Conservation (phyloP, 2,797 vertebrate species). For the Notolabrus celidotus region DNA sequence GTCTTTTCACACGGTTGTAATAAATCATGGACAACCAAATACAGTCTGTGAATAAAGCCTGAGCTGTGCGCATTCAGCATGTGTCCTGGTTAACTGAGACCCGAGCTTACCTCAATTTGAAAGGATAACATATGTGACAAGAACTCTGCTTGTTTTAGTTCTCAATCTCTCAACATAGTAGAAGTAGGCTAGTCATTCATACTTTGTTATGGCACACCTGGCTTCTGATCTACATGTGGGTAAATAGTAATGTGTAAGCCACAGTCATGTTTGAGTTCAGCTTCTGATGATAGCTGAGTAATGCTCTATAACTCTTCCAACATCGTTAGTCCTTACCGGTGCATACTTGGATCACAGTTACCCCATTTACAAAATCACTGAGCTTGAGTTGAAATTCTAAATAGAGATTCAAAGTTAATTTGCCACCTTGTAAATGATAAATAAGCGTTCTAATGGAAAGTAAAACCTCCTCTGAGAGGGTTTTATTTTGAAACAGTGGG, state of each 20-base stretch:
- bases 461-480: constrained; percentile 30
- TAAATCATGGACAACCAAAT: constrained; percentile 59
- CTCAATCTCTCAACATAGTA: constrained; percentile 44
- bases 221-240: constrained; percentile 29
- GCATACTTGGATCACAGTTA: constrained; percentile 42
- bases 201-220: constrained; percentile 48
- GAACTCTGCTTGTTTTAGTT: constrained; percentile 51
- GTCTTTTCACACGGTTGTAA: constrained; percentile 25
- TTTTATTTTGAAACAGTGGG: constrained; percentile 51
- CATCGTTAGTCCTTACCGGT: constrained; percentile 1
- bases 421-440: constrained; percentile 28
- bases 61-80: constrained; percentile 64
- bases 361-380: constrained; percentile 44
- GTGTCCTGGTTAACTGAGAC: constrained; percentile 55
- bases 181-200: constrained; percentile 47
- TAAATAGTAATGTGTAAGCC: constrained; percentile 36
- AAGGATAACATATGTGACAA: constrained; percentile 41
- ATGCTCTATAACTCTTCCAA: no score
- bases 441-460: constrained; percentile 32
- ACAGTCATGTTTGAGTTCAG: constrained; percentile 37
- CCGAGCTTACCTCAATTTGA: constrained; percentile 65
- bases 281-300: no score
- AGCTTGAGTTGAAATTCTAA: constrained; percentile 37
- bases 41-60: constrained; percentile 53
- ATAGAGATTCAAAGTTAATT: constrained; percentile 25